These are phyloP conservation scores for Enteromius fasciolatus DNA, from an alignment of 2,797 vertebrate species.

Conservation along the genomic window DNA sequence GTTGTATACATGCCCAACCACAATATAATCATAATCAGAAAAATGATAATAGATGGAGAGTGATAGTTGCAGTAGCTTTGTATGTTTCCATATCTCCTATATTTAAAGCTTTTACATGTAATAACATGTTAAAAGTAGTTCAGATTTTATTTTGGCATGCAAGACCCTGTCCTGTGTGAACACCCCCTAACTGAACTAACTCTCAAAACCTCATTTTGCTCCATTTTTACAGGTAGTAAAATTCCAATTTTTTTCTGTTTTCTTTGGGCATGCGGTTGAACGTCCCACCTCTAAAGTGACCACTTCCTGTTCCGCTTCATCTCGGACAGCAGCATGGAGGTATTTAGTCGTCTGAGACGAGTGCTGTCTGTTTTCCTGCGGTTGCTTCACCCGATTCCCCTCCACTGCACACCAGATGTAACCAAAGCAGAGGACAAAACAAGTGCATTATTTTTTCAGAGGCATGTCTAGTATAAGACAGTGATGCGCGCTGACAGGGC, in stretches of 20 bases:
- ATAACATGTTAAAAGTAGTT: background rate
- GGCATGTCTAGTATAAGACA: slow-evolving; percentile 66
- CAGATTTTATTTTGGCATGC: background rate
- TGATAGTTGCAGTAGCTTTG: background rate
- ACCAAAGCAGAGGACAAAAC: slow-evolving; percentile 72
- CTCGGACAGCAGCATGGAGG: slow-evolving; percentile 9
- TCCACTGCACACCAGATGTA: slow-evolving; percentile 71
- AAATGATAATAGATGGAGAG: background rate
- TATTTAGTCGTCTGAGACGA: slow-evolving; percentile 7
- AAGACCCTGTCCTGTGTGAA: background rate
- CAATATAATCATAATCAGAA: background rate
- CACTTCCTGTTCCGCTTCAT: slow-evolving; percentile 20
- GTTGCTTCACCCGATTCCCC: slow-evolving; percentile 65
- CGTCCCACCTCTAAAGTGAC: background rate
- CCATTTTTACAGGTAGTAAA: background rate
- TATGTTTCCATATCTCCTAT: background rate
- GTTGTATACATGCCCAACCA: background rate
- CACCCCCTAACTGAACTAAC: background rate
- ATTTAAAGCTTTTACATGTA: background rate
- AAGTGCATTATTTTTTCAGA: slow-evolving; percentile 75
- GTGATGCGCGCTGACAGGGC: slow-evolving; percentile 78
- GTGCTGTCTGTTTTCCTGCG: slow-evolving; percentile 49
- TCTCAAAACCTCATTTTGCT: background rate
- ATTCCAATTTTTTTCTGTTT: background rate
- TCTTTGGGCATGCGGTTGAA: background rate